Percentiles rank a stretch among this genome's conserved stretches.
Conservation (phyloP, 2,888 invertebrate species). For the Antheraea yamamai region DNA sequence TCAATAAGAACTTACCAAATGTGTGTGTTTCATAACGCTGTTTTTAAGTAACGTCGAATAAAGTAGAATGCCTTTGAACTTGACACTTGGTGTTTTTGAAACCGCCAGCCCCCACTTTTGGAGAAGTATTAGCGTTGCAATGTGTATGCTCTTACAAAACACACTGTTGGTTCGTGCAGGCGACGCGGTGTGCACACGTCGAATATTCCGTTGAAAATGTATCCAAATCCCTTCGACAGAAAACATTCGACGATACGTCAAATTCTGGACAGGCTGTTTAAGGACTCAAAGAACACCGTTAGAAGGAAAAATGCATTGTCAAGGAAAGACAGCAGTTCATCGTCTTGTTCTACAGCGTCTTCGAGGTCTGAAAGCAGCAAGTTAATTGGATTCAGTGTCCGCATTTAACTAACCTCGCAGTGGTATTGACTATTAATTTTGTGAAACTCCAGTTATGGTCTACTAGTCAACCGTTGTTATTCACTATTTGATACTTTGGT, state of each 20-base stretch:
- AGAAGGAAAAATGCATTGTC: slow-evolving; percentile 46
- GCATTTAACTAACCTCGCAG: slow-evolving; percentile 38
- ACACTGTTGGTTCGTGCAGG: slow-evolving; percentile 25
- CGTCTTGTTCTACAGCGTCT: slow-evolving; percentile 47
- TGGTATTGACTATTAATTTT: slow-evolving; percentile 38
- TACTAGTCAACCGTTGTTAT: slow-evolving; percentile 42
- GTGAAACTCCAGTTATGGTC: slow-evolving; percentile 37
- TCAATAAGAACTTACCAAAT: slow-evolving; percentile 41
- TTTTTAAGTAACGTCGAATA: slow-evolving; percentile 36
- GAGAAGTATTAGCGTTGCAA: slow-evolving; percentile 25
- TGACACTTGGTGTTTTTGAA: slow-evolving; percentile 49
- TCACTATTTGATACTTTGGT: slow-evolving; percentile 40
- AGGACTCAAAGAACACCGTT: slow-evolving; percentile 49
- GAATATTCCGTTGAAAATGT: slow-evolving; percentile 65
- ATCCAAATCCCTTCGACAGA: slow-evolving; percentile 86
- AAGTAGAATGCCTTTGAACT: slow-evolving; percentile 46
- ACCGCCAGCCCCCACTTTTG: slow-evolving; percentile 35
- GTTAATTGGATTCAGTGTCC: slow-evolving; percentile 36
- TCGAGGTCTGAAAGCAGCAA: slow-evolving; percentile 37
- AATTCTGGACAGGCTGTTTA: slow-evolving; percentile 83
- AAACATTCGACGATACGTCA: slow-evolving; percentile 87
- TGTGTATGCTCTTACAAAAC: slow-evolving; percentile 34
- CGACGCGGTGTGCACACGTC: not conserved
- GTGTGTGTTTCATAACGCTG: slow-evolving; percentile 38
- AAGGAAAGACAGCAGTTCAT: slow-evolving; percentile 56